phyloP scores from a whole-genome alignment of 2,888 invertebrate genomes.

The Rhogogaster chlorosoma region DNA sequence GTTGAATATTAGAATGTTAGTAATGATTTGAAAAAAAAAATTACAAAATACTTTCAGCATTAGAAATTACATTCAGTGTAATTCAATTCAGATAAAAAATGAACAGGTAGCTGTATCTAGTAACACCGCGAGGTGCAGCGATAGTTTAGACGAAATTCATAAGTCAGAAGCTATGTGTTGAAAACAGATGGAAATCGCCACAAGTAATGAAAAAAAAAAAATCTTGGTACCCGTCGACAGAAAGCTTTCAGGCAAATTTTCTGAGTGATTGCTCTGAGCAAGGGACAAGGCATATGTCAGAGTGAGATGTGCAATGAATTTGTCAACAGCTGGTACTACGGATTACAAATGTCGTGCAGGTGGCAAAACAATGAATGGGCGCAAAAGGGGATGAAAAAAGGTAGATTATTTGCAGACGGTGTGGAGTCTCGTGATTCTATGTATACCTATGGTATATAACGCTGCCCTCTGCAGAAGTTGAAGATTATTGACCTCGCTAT shows the following conservation, averaged over 20 bases:
- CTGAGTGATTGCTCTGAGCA: background rate
- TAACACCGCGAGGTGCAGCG: no score
- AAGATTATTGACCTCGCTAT: background rate
- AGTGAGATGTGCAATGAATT: conserved; percentile 3
- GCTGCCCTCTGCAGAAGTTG: background rate
- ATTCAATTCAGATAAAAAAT: no score
- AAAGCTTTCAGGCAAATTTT: background rate
- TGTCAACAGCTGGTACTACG: background rate
- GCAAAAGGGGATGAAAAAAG: background rate
- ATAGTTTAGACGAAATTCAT: no score
- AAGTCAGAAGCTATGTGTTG: background rate
- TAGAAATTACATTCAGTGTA: background rate
- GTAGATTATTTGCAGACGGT: background rate
- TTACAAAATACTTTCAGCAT: background rate
- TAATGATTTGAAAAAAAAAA: background rate
- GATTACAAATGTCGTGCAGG: background rate
- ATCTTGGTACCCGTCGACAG: background rate
- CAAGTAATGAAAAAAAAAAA: background rate
- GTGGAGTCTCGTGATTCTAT: background rate
- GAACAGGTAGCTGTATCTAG: no score
- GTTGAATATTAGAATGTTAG: background rate
- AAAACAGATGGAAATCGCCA: background rate
- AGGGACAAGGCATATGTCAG: background rate
- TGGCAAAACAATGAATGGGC: background rate
- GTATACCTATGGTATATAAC: background rate